Evolutionary conservation across 1,140 invertebrate species (phyloP).

Genomic region (Ceratoteleas bidentatus): DNA sequence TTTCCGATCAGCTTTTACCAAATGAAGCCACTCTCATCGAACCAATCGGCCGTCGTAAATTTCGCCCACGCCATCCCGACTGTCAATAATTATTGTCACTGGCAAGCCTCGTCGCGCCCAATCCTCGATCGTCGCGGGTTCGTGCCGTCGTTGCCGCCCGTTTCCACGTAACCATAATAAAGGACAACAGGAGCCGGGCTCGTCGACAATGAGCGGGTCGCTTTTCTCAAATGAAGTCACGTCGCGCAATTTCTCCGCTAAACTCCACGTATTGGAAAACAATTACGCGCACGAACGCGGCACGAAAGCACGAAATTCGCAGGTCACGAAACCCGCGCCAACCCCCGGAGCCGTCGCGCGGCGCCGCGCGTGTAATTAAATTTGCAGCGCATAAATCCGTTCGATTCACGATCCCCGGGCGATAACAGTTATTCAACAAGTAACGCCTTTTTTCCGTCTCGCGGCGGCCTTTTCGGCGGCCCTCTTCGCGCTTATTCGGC

Average conservation of each 20-base stretch:
- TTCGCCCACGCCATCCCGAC: too few species aligned
- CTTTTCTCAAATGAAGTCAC: constrained; percentile 52
- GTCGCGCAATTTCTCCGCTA: constrained; percentile 54
- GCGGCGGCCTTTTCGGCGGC: neutral
- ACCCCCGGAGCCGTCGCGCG: constrained; percentile 8
- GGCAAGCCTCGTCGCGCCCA: neutral
- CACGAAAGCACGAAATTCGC: constrained; percentile 41
- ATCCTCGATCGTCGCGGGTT: neutral
- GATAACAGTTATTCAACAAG: constrained; percentile 50
- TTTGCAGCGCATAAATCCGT: constrained; percentile 30
- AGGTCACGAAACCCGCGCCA: constrained; percentile 45
- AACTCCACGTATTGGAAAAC: constrained; percentile 61
- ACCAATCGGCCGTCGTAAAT: too few species aligned
- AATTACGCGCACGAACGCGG: constrained; percentile 58
- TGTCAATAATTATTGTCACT: neutral
- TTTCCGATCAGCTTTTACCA: too few species aligned
- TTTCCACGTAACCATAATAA: constrained; percentile 40
- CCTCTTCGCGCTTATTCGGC: too few species aligned
- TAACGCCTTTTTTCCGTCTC: constrained; percentile 14
- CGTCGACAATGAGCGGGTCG: constrained; percentile 15
- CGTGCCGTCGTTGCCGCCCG: neutral
- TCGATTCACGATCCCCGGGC: neutral
- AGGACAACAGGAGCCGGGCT: constrained; percentile 23
- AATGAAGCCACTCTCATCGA: too few species aligned
- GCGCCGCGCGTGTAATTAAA: constrained; percentile 31